Base-by-base conservation (phyloP, 2,797 vertebrate genomes). In the Austrolebias charrua region DNA sequence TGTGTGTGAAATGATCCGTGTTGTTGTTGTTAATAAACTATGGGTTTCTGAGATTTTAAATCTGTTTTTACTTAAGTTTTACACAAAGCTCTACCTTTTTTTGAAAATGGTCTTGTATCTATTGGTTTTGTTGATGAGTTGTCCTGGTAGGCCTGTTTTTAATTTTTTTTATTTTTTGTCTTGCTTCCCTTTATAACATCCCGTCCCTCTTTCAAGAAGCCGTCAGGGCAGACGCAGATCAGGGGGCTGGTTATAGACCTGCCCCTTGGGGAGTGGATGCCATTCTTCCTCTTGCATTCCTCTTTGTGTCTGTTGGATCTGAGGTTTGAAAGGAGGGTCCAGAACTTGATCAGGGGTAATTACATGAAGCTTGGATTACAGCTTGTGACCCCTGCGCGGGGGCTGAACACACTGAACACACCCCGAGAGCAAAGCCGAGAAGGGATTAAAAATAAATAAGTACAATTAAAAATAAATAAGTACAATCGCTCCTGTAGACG, bases 181-280 rank as follows among this genome's bases (percentile, higher is more conserved):
- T 68, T 38, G 3, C 64, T 59, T 71, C 69, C 3, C 53, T 62
- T 60, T 68, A 60, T 63, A 44, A 13, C 15, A 18, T 12, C 64
- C 60, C 54, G 6, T 15, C 46, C 2, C 44, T 19, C 33, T 28
- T 49, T 31, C 33, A 31, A 24, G 42, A 19, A 14, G 29, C 46
- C 63, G 58, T 66, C 51, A 45, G 55, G 49, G 75, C 73, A 45
- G 69, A 38, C 61, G 66, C 81, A 83, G 83, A 75, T 80, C 79
- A 70, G 28, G 57, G 47, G 66, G 10, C 72, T 89, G 85, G 89
- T 90, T 89, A 89, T 56, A 85, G 76, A 76, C 63, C 68, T 81
- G 70, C 66, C 57, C 59, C 58, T 75, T 52, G 38, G 73, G 85
- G 80, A 82, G 74, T 71, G 79, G 78, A 73, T 71, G 75, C 69